Conservation (phyloP, 1,140 invertebrate genomes). For the Zaprionus camerounensis region DNA sequence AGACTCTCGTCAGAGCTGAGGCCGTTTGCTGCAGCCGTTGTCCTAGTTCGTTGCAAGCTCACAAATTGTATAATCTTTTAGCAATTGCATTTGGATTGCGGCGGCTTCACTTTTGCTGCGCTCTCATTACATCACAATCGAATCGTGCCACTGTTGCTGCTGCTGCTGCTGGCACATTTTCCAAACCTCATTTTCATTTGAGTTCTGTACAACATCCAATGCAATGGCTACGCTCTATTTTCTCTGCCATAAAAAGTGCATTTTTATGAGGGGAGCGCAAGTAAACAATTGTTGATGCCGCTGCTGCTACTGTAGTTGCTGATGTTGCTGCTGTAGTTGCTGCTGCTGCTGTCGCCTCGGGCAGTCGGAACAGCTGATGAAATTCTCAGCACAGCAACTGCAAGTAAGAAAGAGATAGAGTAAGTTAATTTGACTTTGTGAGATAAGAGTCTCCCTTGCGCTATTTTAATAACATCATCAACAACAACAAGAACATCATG, state of each 20-base stretch:
- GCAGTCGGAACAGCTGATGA: constrained; percentile 42
- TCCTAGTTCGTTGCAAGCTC: constrained; percentile 68
- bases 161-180: constrained; percentile 55
- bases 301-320: background rate
- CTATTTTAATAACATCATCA: constrained; percentile 32
- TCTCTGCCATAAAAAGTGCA: constrained; percentile 70
- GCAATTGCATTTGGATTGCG: constrained; percentile 49
- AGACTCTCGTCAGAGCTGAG: constrained; percentile 25
- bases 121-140: constrained; percentile 68
- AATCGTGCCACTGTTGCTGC: constrained; percentile 8
- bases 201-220: constrained; percentile 63
- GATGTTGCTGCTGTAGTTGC: constrained; percentile 14
- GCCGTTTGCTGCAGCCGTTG: constrained; percentile 44
- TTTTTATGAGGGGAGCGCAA: constrained; percentile 63
- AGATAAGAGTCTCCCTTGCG: constrained; percentile 47
- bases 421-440: constrained; percentile 6
- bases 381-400: constrained; percentile 43
- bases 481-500: constrained; percentile 7
- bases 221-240: constrained; percentile 72
- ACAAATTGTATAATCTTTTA: constrained; percentile 75
- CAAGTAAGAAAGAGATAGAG: constrained; percentile 41
- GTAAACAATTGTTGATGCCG: constrained; percentile 49
- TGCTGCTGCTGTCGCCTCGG: constrained; percentile 28
- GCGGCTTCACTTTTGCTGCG: constrained; percentile 71
- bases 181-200: constrained; percentile 63